Conservation (phyloP, 37 sponge, comb jelly and placozoan genomes). For the Halisarca cf. caerulea region DNA sequence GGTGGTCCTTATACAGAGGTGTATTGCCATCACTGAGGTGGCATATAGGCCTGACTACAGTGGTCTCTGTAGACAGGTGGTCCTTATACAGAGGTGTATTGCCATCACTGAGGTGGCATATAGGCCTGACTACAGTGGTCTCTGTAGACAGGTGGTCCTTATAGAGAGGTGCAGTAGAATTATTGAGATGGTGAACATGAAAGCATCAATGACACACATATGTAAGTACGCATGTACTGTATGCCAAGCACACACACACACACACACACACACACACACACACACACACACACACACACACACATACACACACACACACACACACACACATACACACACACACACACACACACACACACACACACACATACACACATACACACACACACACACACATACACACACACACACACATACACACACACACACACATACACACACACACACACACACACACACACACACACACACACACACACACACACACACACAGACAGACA, state of each 20-base stretch:
- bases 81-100: too few relatives aligned
- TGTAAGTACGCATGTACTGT: not conserved
- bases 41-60: too few relatives aligned
- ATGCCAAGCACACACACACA: not conserved
- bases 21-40: too few relatives aligned
- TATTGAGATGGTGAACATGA: too few relatives aligned
- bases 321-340: constrained; percentile 19
- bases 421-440: constrained; percentile 18
- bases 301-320: constrained; percentile 2
- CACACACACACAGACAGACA: not conserved
- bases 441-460: constrained; percentile 9
- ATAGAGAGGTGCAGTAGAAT: too few relatives aligned
- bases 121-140: too few relatives aligned
- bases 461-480: constrained; percentile 6
- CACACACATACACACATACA: constrained; percentile 19
- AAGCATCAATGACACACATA: not conserved
- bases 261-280: constrained; percentile 22
- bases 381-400: constrained; percentile 18
- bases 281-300: constrained; percentile 11
- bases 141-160: too few relatives aligned
- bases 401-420: constrained; percentile 22
- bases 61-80: too few relatives aligned
- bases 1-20: too few relatives aligned
- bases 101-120: too few relatives aligned
- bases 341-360: constrained; percentile 25